Percentiles rank a stretch among this genome's conserved stretches.
phyloP scores from a whole-genome alignment of 2,888 invertebrate genomes.

The Gerris lacustris region DNA sequence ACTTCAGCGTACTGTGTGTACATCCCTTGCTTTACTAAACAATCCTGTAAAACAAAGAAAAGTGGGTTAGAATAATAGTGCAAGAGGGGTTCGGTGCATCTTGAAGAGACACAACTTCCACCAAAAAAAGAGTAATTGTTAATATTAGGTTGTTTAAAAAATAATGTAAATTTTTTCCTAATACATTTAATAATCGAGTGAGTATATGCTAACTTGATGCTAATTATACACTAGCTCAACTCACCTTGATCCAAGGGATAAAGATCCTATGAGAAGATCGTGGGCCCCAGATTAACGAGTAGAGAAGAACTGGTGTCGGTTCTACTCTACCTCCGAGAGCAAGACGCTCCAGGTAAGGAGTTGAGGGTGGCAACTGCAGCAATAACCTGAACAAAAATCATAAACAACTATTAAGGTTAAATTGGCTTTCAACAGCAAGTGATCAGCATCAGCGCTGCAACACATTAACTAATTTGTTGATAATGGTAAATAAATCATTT shows the following conservation, averaged over 20 bases:
- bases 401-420: not conserved
- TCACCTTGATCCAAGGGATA: slow-evolving; percentile 68
- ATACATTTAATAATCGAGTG: too few species aligned
- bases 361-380: slow-evolving; percentile 77
- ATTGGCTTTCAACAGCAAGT: too few species aligned
- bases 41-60: slow-evolving; percentile 45
- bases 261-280: slow-evolving; percentile 72
- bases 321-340: slow-evolving; percentile 53
- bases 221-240: too few species aligned
- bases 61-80: slow-evolving; percentile 15
- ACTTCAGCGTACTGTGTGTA: slow-evolving; percentile 67
- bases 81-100: slow-evolving; percentile 8
- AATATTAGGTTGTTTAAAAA: not conserved
- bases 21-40: slow-evolving; percentile 80
- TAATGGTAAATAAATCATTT: too few species aligned
- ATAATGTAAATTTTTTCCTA: too few species aligned
- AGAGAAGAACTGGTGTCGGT: slow-evolving; percentile 55
- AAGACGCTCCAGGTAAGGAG: slow-evolving; percentile 69
- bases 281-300: slow-evolving; percentile 82
- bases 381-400: slow-evolving; percentile 47
- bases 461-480: too few species aligned
- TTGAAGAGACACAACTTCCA: slow-evolving; percentile 13
- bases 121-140: slow-evolving; percentile 9
- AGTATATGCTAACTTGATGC: too few species aligned
- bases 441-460: too few species aligned